Evolutionary conservation across 2,113 vertebrate species (phyloP).

Genomic region (Ophiodon elongatus): DNA sequence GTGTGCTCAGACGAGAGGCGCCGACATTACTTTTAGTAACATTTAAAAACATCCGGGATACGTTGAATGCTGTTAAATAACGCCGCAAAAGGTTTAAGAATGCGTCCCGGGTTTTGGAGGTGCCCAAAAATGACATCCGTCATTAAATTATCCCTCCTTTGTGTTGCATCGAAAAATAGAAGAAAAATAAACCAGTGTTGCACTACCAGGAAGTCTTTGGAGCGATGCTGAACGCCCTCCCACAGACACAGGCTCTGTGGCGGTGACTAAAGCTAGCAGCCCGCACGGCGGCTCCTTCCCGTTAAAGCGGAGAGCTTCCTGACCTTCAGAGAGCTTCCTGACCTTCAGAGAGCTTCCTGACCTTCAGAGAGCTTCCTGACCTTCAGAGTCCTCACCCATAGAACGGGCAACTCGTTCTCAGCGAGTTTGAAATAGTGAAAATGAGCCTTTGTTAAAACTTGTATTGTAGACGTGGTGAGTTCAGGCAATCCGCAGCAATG

Average conservation of each 20-base stretch:
- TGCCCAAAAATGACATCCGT: conserved; percentile 1
- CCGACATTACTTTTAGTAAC: conserved; percentile 4
- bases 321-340: too few species aligned
- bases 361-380: too few species aligned
- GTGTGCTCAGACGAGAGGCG: background rate
- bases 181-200: too few species aligned
- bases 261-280: too few species aligned
- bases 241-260: too few species aligned
- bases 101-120: background rate
- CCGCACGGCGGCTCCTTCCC: too few species aligned
- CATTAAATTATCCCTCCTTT: background rate
- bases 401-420: too few species aligned
- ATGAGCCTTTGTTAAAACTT: background rate
- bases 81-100: background rate
- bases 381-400: too few species aligned
- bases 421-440: background rate
- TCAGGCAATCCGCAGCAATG: background rate
- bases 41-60: conserved; percentile 15
- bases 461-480: background rate
- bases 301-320: too few species aligned
- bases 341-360: too few species aligned
- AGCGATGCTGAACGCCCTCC: too few species aligned
- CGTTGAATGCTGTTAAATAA: conserved; percentile 13
- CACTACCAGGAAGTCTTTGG: too few species aligned
- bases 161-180: background rate